Percentiles rank a stretch among this genome's conserved stretches.
phyloP scores from a whole-genome alignment of 2,888 invertebrate species.

The Acrobasis consociella region DNA sequence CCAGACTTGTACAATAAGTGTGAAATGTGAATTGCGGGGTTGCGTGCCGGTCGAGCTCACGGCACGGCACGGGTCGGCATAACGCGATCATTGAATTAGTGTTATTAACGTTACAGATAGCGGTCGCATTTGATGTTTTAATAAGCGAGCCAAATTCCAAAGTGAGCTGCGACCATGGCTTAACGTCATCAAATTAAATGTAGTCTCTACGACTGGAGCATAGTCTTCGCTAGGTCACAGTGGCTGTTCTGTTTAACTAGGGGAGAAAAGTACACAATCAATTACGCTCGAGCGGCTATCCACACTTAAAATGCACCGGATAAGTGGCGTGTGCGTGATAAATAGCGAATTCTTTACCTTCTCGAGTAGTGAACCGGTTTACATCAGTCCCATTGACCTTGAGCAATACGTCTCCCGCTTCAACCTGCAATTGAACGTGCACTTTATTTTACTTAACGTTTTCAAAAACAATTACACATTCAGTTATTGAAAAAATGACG shows the following conservation, averaged over 20 bases:
- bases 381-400: conserved; percentile 97
- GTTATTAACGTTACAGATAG: conserved; percentile 62
- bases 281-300: conserved; percentile 11
- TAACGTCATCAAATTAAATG: not conserved
- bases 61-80: conserved; percentile 42
- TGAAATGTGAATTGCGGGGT: conserved; percentile 63
- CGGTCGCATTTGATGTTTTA: conserved; percentile 50
- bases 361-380: conserved; percentile 95
- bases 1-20: conserved; percentile 44
- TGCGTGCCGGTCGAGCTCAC: conserved; percentile 53
- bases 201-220: conserved; percentile 23
- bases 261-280: conserved; percentile 1
- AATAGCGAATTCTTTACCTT: conserved; percentile 86
- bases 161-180: not conserved
- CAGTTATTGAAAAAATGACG: not conserved
- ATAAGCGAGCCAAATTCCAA: conserved; percentile 40
- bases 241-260: conserved; percentile 37
- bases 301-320: conserved; percentile 41
- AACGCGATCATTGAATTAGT: conserved; percentile 73
- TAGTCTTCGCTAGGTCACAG: conserved; percentile 37
- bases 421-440: conserved; percentile 87
- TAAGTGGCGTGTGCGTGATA: conserved; percentile 62
- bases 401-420: conserved; percentile 96
- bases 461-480: not conserved
- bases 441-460: conserved; percentile 41